Base-by-base conservation (phyloP, 30 jellyfish, hydroid and myxozoan species). In the Mastigias papua region DNA sequence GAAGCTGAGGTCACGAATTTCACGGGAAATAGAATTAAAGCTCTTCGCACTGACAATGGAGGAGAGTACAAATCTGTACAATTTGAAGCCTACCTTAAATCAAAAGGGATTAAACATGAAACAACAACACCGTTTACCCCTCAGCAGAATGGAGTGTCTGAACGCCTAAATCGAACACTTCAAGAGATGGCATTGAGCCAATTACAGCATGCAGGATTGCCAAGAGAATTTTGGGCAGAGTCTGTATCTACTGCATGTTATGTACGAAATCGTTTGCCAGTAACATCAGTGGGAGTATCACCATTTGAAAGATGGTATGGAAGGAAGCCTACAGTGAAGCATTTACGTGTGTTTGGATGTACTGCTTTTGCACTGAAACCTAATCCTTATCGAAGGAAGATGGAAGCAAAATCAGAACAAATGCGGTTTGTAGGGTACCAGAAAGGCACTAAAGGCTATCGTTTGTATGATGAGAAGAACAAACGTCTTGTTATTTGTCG, bases 271-370 rank as follows among this genome's bases (percentile, higher is more conserved):
- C 46, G 88, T 15, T 23, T 31, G 27, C 79, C 79, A 68, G 32
- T 28, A 68, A 34, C 48, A 19, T 68, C 27, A 15, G 27, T 68
- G 79, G 32, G 32, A 20, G 48, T 15, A 28, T 17, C 88, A 22
- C 88, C 88, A 77, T 77, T 17, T 77, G 88, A 77, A 77, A 20
- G 88, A 46, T 77, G 88, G 80, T 77, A 77, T 31, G 85, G 85
- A 34, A 73, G 85, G 32, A 21, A 21, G 32, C 79, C 50, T 16
- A 31, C 23, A 15, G 57, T 68, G 30, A 49, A 77, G 58, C 58
- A 48, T 77, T 28, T 42, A 31, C n/a, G 80, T 20, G 50, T 77
- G 22, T 77, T 77, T 77, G 88, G 88, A 19, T 77, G 88, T 35
- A 54, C 80, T 42, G 88, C 88, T 13, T 73, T 13, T 73, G 85